Evolutionary conservation across 2,888 invertebrate species (phyloP).

Genomic region (Polydrusus pterygomalis): DNA sequence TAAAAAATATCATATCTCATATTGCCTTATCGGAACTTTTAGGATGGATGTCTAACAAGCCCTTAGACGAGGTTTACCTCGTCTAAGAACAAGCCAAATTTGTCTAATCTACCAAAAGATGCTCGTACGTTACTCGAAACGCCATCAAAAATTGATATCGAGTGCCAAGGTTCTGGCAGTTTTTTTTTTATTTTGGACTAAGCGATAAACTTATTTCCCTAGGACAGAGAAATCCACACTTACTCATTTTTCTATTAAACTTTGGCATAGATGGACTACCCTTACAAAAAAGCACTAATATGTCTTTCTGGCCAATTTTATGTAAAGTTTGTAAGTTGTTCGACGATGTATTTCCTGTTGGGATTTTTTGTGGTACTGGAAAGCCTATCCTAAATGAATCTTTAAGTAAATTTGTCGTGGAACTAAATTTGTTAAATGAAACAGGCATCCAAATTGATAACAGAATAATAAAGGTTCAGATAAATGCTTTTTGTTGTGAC

Average conservation of each 20-base stretch:
- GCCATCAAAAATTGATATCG: slow-evolving; percentile 30
- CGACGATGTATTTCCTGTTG: background rate
- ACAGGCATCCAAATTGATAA: background rate
- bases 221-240: no score
- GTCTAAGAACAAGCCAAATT: slow-evolving; percentile 30
- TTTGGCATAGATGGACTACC: slow-evolving; percentile 57
- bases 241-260: slow-evolving; percentile 17
- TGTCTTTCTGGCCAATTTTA: slow-evolving; percentile 57
- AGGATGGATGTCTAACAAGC: slow-evolving; percentile 30
- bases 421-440: slow-evolving; percentile 11
- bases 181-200: no score
- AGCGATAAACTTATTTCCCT: no score
- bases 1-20: no score
- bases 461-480: background rate
- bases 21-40: slow-evolving; percentile 21
- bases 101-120: slow-evolving; percentile 29
- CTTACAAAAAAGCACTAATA: slow-evolving; percentile 49
- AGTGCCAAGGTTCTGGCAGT: no score
- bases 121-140: slow-evolving; percentile 36
- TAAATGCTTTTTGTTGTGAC: slow-evolving; percentile 16
- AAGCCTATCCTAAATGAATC: slow-evolving; percentile 51
- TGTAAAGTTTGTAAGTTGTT: slow-evolving; percentile 26
- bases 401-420: slow-evolving; percentile 42
- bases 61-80: no score
- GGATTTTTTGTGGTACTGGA: slow-evolving; percentile 49